phyloP scores from a whole-genome alignment of 2,113 vertebrate genomes.

The Hiodon tergisus region DNA sequence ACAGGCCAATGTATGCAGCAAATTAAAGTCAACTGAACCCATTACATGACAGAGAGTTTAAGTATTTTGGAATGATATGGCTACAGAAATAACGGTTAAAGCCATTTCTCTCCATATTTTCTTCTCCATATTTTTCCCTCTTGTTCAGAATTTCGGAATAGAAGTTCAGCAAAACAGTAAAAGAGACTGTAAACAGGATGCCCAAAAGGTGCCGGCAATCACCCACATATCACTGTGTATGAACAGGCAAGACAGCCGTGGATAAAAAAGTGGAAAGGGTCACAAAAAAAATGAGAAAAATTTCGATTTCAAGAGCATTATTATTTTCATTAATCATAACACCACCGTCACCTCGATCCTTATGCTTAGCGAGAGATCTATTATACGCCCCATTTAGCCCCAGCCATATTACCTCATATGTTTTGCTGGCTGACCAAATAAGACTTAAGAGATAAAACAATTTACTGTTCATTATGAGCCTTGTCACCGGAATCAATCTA shows the following conservation, averaged over 20 bases:
- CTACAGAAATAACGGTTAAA: no score
- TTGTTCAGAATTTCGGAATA: not conserved
- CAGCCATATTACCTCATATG: slow-evolving; percentile 99
- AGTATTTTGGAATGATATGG: no score
- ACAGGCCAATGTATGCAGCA: no score
- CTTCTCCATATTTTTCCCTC: not conserved
- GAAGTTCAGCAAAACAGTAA: not conserved
- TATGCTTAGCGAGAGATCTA: slow-evolving; percentile 98
- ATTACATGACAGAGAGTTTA: no score
- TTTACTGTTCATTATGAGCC: slow-evolving; percentile 99
- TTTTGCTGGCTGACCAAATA: slow-evolving; percentile 99
- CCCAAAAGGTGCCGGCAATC: slow-evolving; percentile 17
- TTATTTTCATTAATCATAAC: slow-evolving; percentile 99
- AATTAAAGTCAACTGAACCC: no score
- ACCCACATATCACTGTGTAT: slow-evolving; percentile 11
- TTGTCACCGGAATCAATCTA: slow-evolving; percentile 99
- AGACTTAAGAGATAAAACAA: slow-evolving; percentile 99
- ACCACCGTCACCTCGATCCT: slow-evolving; percentile 90
- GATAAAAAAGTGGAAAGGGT: not conserved
- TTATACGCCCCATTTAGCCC: slow-evolving; percentile 99
- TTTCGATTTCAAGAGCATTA: slow-evolving; percentile 99
- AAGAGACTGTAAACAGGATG: slow-evolving; percentile 14
- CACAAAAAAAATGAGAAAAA: slow-evolving; percentile 86
- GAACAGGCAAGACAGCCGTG: not conserved
- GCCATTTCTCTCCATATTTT: not conserved